These are phyloP conservation scores for Scaptomyza tumidula DNA, from an alignment of 2,888 invertebrate genomes.

Conservation along the genomic window DNA sequence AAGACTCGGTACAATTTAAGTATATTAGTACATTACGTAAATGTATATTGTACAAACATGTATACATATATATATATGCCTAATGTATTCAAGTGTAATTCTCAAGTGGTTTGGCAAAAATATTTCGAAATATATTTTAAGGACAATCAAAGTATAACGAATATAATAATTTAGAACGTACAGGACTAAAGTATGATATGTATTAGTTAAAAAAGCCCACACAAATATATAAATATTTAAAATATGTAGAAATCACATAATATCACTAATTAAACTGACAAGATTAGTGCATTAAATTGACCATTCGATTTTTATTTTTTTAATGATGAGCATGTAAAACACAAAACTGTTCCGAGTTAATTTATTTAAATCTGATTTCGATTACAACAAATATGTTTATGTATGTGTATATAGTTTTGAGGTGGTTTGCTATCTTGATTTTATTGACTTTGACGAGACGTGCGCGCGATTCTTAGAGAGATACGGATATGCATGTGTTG, in stretches of 20 bases:
- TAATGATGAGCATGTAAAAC: constrained; percentile 3
- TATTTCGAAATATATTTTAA: neutral
- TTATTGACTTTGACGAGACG: constrained; percentile 10
- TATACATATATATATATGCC: constrained; percentile 1
- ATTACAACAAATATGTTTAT: neutral
- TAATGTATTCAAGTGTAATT: constrained; percentile 40
- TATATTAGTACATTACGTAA: constrained; percentile 42
- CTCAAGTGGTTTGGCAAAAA: constrained; percentile 37
- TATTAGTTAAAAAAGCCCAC: neutral
- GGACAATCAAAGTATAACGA: neutral
- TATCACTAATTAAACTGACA: constrained; percentile 13
- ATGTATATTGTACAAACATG: constrained; percentile 2
- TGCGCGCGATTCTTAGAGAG: constrained; percentile 33
- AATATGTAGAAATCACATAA: constrained; percentile 12
- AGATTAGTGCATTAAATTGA: constrained; percentile 19
- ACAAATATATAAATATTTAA: neutral
- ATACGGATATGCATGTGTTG: constrained; percentile 56
- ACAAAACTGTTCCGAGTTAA: constrained; percentile 6
- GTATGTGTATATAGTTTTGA: constrained; percentile 6
- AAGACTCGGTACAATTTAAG: constrained; percentile 35
- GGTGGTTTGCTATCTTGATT: constrained; percentile 28
- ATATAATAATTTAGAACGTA: neutral
- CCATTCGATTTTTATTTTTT: constrained; percentile 3
- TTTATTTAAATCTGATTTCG: constrained; percentile 25
- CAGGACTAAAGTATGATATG: too few species aligned